Evolutionary conservation across 92 coral and sea anemone genomes (phyloP).

Genomic region (Isaurus tuberculatus): DNA sequence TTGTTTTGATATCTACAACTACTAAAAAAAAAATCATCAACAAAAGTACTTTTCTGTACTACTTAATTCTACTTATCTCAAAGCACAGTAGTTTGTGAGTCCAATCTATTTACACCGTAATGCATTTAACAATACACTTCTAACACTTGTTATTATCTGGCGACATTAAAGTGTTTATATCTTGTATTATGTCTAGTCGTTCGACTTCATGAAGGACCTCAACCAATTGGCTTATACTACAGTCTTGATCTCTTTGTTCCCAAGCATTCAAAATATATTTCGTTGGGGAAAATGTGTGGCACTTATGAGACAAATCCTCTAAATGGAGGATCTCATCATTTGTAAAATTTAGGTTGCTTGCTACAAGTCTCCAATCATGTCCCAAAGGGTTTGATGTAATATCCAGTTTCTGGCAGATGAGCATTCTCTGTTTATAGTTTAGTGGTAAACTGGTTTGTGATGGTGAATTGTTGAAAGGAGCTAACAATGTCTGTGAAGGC

Average conservation of each 20-base stretch:
- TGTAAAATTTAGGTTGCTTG: constrained; percentile 76
- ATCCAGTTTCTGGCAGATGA: constrained; percentile 71
- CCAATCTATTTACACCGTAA: no score
- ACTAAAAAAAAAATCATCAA: no score
- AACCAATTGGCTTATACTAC: constrained; percentile 64
- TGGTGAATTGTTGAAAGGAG: neutral
- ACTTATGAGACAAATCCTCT: constrained; percentile 64
- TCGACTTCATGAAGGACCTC: constrained; percentile 64
- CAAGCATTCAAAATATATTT: constrained; percentile 69
- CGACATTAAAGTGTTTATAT: neutral
- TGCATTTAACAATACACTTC: neutral
- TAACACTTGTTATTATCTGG: neutral
- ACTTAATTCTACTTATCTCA: no score
- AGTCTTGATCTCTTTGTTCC: constrained; percentile 81
- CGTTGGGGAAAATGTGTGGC: constrained; percentile 80
- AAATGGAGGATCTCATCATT: constrained; percentile 66
- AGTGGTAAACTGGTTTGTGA: constrained; percentile 13
- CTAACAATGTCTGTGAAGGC: neutral
- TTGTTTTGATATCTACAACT: no score
- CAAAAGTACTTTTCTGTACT: no score
- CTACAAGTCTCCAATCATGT: constrained; percentile 87
- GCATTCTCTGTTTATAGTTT: constrained; percentile 54
- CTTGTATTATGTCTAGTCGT: constrained; percentile 76
- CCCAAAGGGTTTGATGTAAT: constrained; percentile 48
- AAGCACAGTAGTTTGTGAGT: no score